Conservation (phyloP, 2,888 invertebrate species). For the Caenorhabditis panamensis region DNA sequence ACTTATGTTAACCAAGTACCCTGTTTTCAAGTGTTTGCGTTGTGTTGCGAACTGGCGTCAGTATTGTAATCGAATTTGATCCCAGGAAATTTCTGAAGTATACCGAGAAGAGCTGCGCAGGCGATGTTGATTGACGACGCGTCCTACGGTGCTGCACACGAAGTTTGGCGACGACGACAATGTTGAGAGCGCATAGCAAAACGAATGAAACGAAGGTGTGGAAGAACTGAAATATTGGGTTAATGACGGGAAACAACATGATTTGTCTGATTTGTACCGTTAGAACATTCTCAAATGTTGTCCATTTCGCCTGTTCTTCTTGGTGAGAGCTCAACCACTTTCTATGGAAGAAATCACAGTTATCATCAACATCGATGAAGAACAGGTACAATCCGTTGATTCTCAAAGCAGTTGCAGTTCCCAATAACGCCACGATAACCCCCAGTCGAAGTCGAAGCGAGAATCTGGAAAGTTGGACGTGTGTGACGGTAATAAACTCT, state of each 20-base stretch:
- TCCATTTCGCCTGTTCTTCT: slow-evolving; percentile 35
- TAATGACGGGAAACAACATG: too few relatives aligned
- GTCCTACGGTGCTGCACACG: slow-evolving; percentile 70
- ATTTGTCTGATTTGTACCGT: too few relatives aligned
- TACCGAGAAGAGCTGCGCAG: slow-evolving; percentile 65
- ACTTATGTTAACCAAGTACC: slow-evolving; percentile 43
- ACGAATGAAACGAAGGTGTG: slow-evolving; percentile 74
- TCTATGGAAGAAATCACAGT: slow-evolving; percentile 60
- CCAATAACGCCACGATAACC: slow-evolving; percentile 37
- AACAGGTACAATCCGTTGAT: slow-evolving; percentile 58
- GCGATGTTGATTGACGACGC: slow-evolving; percentile 68
- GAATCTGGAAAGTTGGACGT: slow-evolving; percentile 38
- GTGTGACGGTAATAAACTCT: slow-evolving; percentile 15
- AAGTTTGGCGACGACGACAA: slow-evolving; percentile 69
- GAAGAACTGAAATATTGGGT: slow-evolving; percentile 69
- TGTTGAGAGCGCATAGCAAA: slow-evolving; percentile 69
- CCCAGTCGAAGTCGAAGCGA: slow-evolving; percentile 42
- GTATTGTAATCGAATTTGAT: slow-evolving; percentile 48
- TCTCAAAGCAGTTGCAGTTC: slow-evolving; percentile 50
- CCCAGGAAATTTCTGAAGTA: slow-evolving; percentile 55
- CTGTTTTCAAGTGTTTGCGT: slow-evolving; percentile 52
- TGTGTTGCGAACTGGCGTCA: slow-evolving; percentile 47
- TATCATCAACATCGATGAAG: slow-evolving; percentile 40
- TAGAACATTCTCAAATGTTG: slow-evolving; percentile 41
- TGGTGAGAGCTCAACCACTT: slow-evolving; percentile 50